Evolutionary conservation across 2,888 invertebrate genomes (phyloP), one percentile per base, ranked within the genome.

Genomic region (Epiperipatus broadwayi): DNA sequence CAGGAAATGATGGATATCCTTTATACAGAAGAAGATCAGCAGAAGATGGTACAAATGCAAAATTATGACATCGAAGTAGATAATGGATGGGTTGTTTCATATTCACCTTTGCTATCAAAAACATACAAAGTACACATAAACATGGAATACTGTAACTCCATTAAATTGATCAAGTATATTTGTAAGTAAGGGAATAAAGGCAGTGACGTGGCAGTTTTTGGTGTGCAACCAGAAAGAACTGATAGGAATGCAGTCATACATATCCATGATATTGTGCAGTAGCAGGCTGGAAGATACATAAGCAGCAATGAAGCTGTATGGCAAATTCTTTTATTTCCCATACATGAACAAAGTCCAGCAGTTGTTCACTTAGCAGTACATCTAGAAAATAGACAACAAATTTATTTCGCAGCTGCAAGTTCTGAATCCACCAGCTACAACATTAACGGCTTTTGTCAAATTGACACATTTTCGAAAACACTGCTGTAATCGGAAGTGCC

Each of bases 181-280:
- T 56, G 55, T 45, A 58, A 60, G 47, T 62, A 61, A 48, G 53
- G 61, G 18, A 56, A 50, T 36, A 60, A 60, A 53, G 56, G 57
- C 20, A 54, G 53, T 43, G 56, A 58, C 43, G 52, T 53, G 54
- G 53, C 56, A 40, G 49, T 37, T 15, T 46, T 45, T 40, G 28
- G 15, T 5, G 31, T 47, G 39, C 10, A 33, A 21, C 18, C 21
- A 16, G 5, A 19, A 22, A 21, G 19, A 21, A 28, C 12, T 21
- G 7, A 7, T 7, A 30, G 12, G 5, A 30, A 10, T 7, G 7
- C 8, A 12, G 7, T 30, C 12, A 30, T 10, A 30, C 31, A 32
- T 12, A 44, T 47, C 44, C 42, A 47, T 47, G 53, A 56, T 45
- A 41, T 53, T n/a, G 37, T 44, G 58, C 58, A 38, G 22, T 54